Evolutionary conservation across 2,888 invertebrate species (phyloP).

Genomic region (Pandemis corylana): DNA sequence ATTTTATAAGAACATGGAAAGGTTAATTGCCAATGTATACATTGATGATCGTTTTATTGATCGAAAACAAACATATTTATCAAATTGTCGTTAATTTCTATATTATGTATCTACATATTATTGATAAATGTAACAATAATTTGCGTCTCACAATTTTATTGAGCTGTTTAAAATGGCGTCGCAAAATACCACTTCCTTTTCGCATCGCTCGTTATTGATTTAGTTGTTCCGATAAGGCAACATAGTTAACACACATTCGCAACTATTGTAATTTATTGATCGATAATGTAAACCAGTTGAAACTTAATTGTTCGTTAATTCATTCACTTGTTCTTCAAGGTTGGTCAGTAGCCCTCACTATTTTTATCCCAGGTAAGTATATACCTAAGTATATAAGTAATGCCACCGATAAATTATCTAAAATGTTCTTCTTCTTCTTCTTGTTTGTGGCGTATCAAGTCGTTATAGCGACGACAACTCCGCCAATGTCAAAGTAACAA

Average conservation of each 20-base stretch:
- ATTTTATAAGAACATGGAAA: background rate
- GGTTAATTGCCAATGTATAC: background rate
- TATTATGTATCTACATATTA: background rate
- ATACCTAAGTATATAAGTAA: background rate
- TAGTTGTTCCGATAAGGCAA: constrained; percentile 1
- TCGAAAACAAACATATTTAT: constrained; percentile 5
- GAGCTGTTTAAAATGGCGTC: constrained; percentile 10
- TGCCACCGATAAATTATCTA: background rate
- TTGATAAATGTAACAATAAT: background rate
- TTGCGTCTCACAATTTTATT: background rate
- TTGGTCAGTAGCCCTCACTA: background rate
- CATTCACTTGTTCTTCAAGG: constrained; percentile 10
- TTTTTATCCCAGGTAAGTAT: background rate
- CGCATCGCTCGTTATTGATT: background rate
- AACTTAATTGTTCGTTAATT: constrained; percentile 9
- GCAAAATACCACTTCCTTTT: constrained; percentile 4
- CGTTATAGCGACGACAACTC: too few species aligned
- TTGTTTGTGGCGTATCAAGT: too few species aligned
- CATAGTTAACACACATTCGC: background rate
- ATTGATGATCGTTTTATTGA: too few species aligned
- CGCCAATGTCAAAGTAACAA: too few species aligned
- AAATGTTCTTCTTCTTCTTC: too few species aligned
- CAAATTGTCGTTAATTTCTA: constrained; percentile 5
- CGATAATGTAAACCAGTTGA: constrained; percentile 1
- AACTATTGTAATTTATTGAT: background rate